A percentile compares a stretch with the other conserved stretches of the same genome.
Evolutionary conservation across 1,140 invertebrate genomes (phyloP).

Genomic region (Vollenhovia emeryi): DNA sequence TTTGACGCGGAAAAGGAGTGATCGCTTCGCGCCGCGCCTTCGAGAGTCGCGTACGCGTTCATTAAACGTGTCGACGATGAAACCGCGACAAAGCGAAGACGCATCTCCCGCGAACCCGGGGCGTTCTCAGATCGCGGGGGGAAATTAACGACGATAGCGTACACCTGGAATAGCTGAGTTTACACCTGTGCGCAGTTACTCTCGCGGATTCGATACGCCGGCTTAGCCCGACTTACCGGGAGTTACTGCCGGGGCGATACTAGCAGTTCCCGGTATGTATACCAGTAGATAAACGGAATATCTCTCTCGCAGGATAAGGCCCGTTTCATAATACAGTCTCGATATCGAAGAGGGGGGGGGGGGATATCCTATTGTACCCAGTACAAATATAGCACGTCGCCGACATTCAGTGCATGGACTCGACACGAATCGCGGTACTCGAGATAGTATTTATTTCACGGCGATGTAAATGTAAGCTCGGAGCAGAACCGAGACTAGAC

Average conservation of each 20-base stretch:
- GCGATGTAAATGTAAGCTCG: background rate
- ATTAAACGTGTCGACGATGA: conserved; percentile 15
- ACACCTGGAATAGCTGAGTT: conserved; percentile 39
- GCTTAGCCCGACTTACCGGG: conserved; percentile 43
- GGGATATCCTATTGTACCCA: background rate
- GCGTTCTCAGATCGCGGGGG: background rate
- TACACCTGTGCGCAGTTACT: conserved; percentile 56
- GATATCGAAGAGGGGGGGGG: background rate
- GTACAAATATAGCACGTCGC: background rate
- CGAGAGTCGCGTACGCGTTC: background rate
- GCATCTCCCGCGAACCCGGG: background rate
- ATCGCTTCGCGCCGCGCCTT: background rate
- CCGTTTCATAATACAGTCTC: background rate
- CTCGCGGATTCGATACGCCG: conserved; percentile 46
- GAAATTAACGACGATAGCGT: conserved; percentile 39
- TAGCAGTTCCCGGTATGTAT: conserved; percentile 32
- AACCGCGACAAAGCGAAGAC: background rate
- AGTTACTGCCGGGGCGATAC: conserved; percentile 37
- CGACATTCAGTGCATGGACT: background rate
- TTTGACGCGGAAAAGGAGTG: background rate
- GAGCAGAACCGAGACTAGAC: too few species aligned
- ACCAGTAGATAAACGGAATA: conserved; percentile 18
- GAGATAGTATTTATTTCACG: conserved; percentile 12
- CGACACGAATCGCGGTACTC: conserved; percentile 10
- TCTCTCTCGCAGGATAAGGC: conserved; percentile 9